These are phyloP conservation scores for Luperina testacea DNA, from an alignment of 2,888 invertebrate species.

Conservation along the genomic window DNA sequence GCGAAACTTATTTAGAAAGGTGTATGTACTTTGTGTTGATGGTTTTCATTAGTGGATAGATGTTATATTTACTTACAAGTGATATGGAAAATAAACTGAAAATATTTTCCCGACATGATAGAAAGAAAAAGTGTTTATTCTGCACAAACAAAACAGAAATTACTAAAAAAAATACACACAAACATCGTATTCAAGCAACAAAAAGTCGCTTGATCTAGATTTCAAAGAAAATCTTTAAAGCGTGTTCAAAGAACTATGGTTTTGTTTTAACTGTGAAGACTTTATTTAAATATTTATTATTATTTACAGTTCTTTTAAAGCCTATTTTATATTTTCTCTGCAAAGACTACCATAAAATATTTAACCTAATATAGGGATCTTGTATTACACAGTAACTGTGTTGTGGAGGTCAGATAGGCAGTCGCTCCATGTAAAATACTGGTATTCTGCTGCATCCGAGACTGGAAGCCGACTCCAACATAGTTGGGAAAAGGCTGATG, in stretches of 20 bases:
- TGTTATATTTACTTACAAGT: neutral
- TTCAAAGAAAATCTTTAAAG: neutral
- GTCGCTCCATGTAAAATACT: too few relatives aligned
- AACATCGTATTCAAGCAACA: neutral
- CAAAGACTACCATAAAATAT: neutral
- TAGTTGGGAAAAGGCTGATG: too few relatives aligned
- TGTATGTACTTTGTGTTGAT: conserved; percentile 26
- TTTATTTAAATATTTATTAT: neutral
- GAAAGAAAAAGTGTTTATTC: neutral
- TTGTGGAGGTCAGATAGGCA: too few relatives aligned
- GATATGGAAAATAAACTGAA: neutral
- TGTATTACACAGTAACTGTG: too few relatives aligned
- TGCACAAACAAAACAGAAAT: neutral
- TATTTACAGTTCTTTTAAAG: neutral
- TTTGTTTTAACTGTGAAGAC: neutral
- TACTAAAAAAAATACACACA: neutral
- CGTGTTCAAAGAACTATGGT: neutral
- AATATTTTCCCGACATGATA: neutral
- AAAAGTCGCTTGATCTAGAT: too few relatives aligned
- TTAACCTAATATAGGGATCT: neutral
- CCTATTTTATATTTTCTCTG: neutral
- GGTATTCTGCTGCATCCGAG: too few relatives aligned
- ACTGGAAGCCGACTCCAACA: too few relatives aligned
- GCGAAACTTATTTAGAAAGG: conserved; percentile 52
- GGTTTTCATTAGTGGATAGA: conserved; percentile 15